Conservation (phyloP, 2,888 invertebrate species). For the Cryptocephalus moraei region DNA sequence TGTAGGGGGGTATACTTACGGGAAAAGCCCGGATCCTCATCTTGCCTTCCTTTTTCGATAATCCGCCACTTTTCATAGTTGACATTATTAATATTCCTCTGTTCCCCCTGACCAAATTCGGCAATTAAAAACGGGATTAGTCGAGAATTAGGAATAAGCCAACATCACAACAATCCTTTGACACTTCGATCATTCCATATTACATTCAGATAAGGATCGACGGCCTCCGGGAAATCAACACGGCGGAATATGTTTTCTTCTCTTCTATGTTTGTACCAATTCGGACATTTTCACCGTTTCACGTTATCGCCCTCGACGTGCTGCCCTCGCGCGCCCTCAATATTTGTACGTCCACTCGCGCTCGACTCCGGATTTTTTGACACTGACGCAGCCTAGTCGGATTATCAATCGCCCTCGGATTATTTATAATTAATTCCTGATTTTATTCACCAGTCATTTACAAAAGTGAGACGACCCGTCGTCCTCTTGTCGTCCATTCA, state of each 20-base stretch:
- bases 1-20: conserved; percentile 52
- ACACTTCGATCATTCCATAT: not conserved
- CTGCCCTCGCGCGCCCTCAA: not conserved
- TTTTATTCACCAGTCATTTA: conserved; percentile 8
- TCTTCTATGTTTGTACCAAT: conserved; percentile 18
- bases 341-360: not conserved
- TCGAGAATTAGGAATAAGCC: conserved; percentile 8
- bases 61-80: conserved; percentile 62
- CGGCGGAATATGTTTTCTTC: conserved; percentile 6
- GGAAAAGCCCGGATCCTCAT: conserved; percentile 98
- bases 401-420: no score
- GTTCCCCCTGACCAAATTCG: conserved; percentile 24
- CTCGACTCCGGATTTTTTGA: no score
- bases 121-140: conserved; percentile 19
- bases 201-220: not conserved
- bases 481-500: conserved; percentile 11
- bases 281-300: conserved; percentile 16
- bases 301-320: conserved; percentile 5
- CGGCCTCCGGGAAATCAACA: no score
- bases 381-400: no score
- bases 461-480: conserved; percentile 5
- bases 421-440: not conserved
- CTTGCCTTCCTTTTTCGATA: conserved; percentile 88
- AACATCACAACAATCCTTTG: conserved; percentile 5
- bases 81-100: conserved; percentile 26